Evolutionary conservation across 2,888 invertebrate genomes (phyloP), one percentile per base, ranked within the genome.

Genomic region (Bugulina stolonifera): DNA sequence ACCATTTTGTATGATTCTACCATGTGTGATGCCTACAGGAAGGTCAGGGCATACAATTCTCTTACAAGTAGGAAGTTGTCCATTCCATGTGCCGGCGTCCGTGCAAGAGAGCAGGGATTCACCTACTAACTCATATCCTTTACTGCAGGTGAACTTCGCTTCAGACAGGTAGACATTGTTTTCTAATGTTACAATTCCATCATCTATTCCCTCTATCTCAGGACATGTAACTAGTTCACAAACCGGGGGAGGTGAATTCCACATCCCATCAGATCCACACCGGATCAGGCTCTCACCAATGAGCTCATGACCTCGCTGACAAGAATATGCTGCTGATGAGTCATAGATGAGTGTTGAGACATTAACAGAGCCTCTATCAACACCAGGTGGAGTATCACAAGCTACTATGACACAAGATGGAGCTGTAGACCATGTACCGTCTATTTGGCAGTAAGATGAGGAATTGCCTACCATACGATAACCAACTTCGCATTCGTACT

Each of bases 91-190:
- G 2, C 14, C 32, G 34, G 25, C 34, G 14, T 10, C 10, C 10
- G 34, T 29, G 32, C 64, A 64, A 18, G n/a, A 25, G 3, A 64
- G 14, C 29, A 29, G 10, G 5, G 64, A 14, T 10, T 27, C 27
- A 14, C 64, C 64, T 14, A 64, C 32, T 14, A 64, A 5, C 5
- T 64, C n/a, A 64, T 64, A 64, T 25, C 64, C 64, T 64, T 5
- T 2, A 32, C 27, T 18, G n/a, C 64, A 64, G 5, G 27, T 25
- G 5, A 25, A 27, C 1, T 29, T 5, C 10, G 32, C 32, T 14
- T 2, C 2, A 32, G 64, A 27, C 10, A 5, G 10, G 27, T 64
- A 64, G 32, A 29, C 32, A 18, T 25, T 27, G 27, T 34, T n/a
- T 14, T 27, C 25, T 14, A 10, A 64, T 2, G n/a, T 64, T 14